Conservation (phyloP, 1,140 invertebrate species). For the Epicauta chinensis region DNA sequence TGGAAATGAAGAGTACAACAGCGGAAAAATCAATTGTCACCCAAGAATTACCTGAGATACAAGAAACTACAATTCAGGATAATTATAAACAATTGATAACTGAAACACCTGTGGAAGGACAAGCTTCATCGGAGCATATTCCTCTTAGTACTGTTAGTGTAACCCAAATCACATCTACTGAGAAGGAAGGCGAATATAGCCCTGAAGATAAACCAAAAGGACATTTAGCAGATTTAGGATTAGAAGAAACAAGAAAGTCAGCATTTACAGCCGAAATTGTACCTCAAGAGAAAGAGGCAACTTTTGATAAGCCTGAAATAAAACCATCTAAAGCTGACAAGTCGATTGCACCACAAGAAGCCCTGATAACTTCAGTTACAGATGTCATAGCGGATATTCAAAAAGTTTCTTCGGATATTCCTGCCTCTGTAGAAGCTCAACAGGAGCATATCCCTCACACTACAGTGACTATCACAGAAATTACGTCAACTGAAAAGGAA, state of each 20-base stretch:
- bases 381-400: conserved; percentile 20
- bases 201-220: conserved; percentile 34
- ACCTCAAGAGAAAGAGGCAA: conserved; percentile 42
- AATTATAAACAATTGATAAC: conserved; percentile 26
- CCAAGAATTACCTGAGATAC: conserved; percentile 12
- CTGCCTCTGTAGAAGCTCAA: conserved; percentile 22
- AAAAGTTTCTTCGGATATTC: not conserved
- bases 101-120: conserved; percentile 26
- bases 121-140: conserved; percentile 34
- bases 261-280: conserved; percentile 44
- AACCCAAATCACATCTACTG: conserved; percentile 40
- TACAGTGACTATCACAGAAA: conserved; percentile 7
- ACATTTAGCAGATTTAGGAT: conserved; percentile 38
- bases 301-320: conserved; percentile 20
- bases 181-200: conserved; percentile 41
- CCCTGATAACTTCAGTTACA: not conserved
- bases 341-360: not conserved
- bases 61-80: conserved; percentile 11
- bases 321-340: conserved; percentile 22
- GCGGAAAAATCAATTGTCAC: conserved; percentile 12
- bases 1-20: conserved; percentile 1
- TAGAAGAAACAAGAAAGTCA: conserved; percentile 41
- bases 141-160: conserved; percentile 42
- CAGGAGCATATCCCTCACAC: conserved; percentile 17
- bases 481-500: conserved; percentile 8